These are phyloP conservation scores for Misgurnus anguillicaudatus DNA, from an alignment of 2,113 vertebrate genomes.

Conservation along the genomic window DNA sequence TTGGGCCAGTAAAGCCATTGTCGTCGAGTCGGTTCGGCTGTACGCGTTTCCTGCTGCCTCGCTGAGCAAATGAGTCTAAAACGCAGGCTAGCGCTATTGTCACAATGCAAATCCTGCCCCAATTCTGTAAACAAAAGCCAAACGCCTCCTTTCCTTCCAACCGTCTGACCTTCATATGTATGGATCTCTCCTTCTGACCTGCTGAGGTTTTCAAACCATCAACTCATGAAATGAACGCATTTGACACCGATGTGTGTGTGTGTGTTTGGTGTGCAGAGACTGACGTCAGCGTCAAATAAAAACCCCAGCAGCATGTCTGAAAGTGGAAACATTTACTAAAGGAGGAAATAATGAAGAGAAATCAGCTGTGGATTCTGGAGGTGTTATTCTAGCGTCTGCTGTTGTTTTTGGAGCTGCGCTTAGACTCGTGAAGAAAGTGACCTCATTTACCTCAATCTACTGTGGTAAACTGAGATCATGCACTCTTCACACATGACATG, in stretches of 20 bases:
- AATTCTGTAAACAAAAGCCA: constrained; percentile 43
- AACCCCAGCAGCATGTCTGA: background rate
- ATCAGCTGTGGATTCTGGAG: background rate
- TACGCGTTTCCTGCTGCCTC: constrained; percentile 20
- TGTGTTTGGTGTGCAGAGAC: too few species aligned
- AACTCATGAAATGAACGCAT: background rate
- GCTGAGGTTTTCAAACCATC: background rate
- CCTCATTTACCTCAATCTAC: background rate
- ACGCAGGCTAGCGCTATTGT: constrained; percentile 20
- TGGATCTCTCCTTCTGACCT: background rate
- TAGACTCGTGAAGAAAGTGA: constrained; percentile 18
- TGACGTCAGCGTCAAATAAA: background rate
- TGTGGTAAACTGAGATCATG: background rate
- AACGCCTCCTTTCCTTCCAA: background rate
- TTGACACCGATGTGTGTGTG: background rate
- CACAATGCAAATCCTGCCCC: constrained; percentile 41
- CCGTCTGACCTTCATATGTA: background rate
- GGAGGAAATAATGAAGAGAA: constrained; percentile 12
- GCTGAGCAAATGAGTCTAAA: constrained; percentile 48
- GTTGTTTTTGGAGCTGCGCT: background rate
- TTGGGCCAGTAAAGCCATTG: constrained; percentile 36
- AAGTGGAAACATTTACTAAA: constrained; percentile 11
- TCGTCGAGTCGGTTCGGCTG: constrained; percentile 35
- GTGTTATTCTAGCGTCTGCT: constrained; percentile 21
- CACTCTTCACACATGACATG: background rate